phyloP scores from a whole-genome alignment of 2,888 invertebrate species.

The Pyrocoelia pectoralis region DNA sequence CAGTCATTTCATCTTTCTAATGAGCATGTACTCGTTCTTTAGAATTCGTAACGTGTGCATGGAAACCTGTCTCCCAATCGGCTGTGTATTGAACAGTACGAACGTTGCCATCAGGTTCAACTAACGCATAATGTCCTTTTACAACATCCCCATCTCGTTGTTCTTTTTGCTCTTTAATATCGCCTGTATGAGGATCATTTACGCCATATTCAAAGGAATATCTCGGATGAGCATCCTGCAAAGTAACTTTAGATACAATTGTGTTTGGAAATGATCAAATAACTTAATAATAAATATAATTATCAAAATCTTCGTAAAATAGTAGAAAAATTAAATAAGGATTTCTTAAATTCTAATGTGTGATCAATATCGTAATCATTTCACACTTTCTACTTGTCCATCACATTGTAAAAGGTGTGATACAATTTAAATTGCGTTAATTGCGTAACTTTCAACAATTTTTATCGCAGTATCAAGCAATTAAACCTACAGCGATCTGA shows the following conservation, averaged over 20 bases:
- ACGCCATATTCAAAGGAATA: slow-evolving; percentile 79
- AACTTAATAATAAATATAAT: too few species aligned
- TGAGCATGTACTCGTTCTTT: slow-evolving; percentile 40
- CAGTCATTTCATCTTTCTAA: slow-evolving; percentile 5
- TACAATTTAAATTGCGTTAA: not conserved
- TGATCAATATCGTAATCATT: not conserved
- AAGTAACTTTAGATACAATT: not conserved
- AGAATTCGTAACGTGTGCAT: slow-evolving; percentile 73
- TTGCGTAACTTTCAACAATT: not conserved
- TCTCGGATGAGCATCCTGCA: slow-evolving; percentile 70
- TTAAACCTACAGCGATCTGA: too few species aligned
- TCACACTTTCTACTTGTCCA: not conserved
- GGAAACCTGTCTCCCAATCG: slow-evolving; percentile 82
- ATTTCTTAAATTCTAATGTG: too few species aligned
- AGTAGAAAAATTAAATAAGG: too few species aligned
- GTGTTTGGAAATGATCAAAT: too few species aligned
- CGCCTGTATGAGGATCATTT: slow-evolving; percentile 77
- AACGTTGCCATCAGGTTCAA: slow-evolving; percentile 78
- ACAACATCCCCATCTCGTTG: slow-evolving; percentile 78
- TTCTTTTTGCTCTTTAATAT: slow-evolving; percentile 77
- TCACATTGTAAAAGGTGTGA: not conserved
- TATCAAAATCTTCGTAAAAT: too few species aligned
- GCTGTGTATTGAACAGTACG: slow-evolving; percentile 79
- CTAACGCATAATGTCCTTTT: slow-evolving; percentile 64
- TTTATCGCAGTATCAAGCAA: not conserved